These are phyloP conservation scores for Jacana jacana DNA, from an alignment of 2,113 vertebrate genomes.

Conservation along the genomic window DNA sequence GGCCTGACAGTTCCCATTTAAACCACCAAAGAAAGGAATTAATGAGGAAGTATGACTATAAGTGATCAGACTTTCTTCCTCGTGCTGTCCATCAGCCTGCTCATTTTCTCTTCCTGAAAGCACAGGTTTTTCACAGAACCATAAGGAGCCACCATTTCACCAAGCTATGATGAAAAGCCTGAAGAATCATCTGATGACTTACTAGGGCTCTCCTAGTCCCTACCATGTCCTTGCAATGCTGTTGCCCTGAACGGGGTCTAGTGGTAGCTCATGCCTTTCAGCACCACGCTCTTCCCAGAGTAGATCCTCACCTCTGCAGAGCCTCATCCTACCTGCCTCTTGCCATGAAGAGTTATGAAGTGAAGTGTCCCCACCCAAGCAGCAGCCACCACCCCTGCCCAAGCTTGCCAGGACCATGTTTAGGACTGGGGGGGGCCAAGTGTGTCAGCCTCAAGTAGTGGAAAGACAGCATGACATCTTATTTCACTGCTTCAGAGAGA, in stretches of 20 bases:
- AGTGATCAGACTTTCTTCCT: neutral
- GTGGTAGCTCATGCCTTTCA: neutral
- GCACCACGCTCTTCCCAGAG: neutral
- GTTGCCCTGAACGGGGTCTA: neutral
- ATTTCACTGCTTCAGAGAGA: neutral
- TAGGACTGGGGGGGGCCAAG: neutral
- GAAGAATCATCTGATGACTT: neutral
- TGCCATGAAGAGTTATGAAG: accelerated
- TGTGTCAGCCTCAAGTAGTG: neutral
- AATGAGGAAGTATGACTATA: neutral
- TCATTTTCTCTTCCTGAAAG: neutral
- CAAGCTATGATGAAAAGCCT: neutral
- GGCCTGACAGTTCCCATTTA: neutral
- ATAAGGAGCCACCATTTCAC: neutral
- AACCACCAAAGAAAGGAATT: neutral
- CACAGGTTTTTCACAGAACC: neutral
- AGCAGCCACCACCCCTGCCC: neutral
- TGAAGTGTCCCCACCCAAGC: accelerated
- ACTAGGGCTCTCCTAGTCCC: neutral
- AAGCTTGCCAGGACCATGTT: neutral
- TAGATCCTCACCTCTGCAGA: accelerated
- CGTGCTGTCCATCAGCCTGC: neutral
- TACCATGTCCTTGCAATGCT: neutral
- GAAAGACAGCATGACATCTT: neutral
- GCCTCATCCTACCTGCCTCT: accelerated